Base-by-base conservation (phyloP, 2,888 invertebrate genomes). In the Rhogogaster chlorosoma region DNA sequence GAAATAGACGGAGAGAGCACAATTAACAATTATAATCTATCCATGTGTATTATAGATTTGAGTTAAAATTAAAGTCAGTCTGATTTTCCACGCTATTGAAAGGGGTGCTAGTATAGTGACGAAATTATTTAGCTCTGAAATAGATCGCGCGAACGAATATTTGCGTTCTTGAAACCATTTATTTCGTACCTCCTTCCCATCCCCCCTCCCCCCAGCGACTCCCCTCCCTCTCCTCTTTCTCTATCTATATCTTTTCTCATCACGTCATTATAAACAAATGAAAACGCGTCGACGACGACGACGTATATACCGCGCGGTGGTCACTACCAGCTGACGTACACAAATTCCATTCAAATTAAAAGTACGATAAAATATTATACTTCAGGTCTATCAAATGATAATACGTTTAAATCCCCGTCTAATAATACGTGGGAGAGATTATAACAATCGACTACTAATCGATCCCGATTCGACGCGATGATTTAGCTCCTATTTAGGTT, bases 71-170 rank as follows among this genome's bases (percentile, higher is more conserved):
- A 57, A 61, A 61, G 61, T 61, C 57, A 61, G 38, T 61, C 61
- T 80, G 57, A 80, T 80, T 80, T 80, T 80, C n/a, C 80, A 57
- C 80, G 38, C 80, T 61, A 57, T 61, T 80, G 38, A 80, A 80
- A 80, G 80, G 38, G 32, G 38, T 22, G 38, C 77, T 77, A 29
- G 7, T 36, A 15, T 75, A n/a, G 61, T 80, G 80, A 80, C 80
- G 80, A 80, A 80, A 80, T 53, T 80, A 61, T 61, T 80, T 80
- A 80, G 80, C 38, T 80, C 80, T 36, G 80, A 80, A 80, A 80
- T 80, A 80, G 61, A 32, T 80, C 61, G 32, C 71, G 71, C 71
- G 38, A 38, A 61, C 32, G 80, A n/a, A 80, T 61, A 53, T 53
- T 61, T 26, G 80, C 80, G 57, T 61, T 80, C 57, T 61, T 38